phyloP scores from a whole-genome alignment of 2,797 vertebrate genomes.

The Pantherophis alleghaniensis region DNA sequence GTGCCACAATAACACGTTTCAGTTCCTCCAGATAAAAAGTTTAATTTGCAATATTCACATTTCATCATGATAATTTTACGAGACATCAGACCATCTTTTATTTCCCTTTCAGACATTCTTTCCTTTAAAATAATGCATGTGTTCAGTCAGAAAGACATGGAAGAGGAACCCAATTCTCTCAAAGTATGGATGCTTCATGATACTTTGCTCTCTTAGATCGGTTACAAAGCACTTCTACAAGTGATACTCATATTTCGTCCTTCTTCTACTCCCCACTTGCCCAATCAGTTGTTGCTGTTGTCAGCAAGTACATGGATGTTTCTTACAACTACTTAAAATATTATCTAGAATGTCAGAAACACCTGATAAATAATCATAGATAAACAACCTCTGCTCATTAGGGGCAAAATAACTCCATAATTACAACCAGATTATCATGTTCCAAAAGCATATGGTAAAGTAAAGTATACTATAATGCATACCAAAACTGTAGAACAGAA shows the following conservation, averaged over 20 bases:
- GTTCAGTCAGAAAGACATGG: neutral
- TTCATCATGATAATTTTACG: neutral
- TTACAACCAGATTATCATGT: neutral
- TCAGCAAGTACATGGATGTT: neutral
- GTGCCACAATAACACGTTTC: neutral
- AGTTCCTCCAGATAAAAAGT: neutral
- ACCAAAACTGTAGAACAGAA: neutral
- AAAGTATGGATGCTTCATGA: neutral
- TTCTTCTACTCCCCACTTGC: neutral
- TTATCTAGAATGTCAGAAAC: neutral
- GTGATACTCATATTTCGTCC: neutral
- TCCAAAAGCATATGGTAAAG: neutral
- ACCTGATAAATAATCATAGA: neutral
- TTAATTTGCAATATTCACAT: neutral
- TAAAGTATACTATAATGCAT: neutral
- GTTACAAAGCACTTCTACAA: neutral
- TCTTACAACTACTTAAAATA: neutral
- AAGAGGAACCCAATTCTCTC: neutral
- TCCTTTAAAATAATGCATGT: neutral
- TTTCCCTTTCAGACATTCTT: neutral
- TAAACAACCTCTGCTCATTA: neutral
- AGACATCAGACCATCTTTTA: neutral
- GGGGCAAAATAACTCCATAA: neutral
- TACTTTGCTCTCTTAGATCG: neutral
- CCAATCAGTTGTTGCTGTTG: neutral